A percentile compares a stretch with the other conserved stretches of the same genome.
phyloP scores from a whole-genome alignment of 2,113 vertebrate species.

The Marmota monax region DNA sequence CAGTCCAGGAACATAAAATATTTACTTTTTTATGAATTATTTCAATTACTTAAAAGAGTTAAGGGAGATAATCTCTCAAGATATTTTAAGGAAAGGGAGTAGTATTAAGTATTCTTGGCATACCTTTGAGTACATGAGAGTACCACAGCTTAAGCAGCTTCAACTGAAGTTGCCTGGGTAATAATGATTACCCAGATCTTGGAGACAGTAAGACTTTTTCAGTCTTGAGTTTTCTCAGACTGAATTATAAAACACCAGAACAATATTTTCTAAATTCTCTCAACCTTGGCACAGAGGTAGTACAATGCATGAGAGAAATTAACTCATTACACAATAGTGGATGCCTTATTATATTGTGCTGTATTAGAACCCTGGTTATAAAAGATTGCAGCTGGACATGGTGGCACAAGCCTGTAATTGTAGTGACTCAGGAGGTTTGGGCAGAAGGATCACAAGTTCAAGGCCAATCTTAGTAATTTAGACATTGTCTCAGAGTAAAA shows the following conservation, averaged over 20 bases:
- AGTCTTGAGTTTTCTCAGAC: not conserved
- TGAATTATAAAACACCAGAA: not conserved
- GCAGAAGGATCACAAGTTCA: too few relatives aligned
- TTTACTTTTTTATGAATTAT: conserved; percentile 6
- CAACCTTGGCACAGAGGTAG: not conserved
- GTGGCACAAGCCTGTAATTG: too few relatives aligned
- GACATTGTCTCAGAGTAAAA: too few relatives aligned
- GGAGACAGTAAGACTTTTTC: not conserved
- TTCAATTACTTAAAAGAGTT: not conserved
- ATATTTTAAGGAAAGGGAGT: not conserved
- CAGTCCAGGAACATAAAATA: not conserved
- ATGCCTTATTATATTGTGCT: not conserved
- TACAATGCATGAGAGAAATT: not conserved
- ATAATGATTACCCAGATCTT: not conserved
- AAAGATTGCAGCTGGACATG: not conserved
- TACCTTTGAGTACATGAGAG: not conserved
- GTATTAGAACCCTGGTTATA: not conserved
- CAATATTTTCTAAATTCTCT: not conserved
- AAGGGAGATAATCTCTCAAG: not conserved
- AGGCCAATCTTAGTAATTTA: too few relatives aligned
- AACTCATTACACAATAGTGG: not conserved
- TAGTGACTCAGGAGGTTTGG: too few relatives aligned
- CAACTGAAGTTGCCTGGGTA: not conserved
- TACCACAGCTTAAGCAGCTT: not conserved
- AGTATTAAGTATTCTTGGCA: conserved; percentile 5